phyloP scores from a whole-genome alignment of 2,797 vertebrate species.

The Hemitrygon akajei region DNA sequence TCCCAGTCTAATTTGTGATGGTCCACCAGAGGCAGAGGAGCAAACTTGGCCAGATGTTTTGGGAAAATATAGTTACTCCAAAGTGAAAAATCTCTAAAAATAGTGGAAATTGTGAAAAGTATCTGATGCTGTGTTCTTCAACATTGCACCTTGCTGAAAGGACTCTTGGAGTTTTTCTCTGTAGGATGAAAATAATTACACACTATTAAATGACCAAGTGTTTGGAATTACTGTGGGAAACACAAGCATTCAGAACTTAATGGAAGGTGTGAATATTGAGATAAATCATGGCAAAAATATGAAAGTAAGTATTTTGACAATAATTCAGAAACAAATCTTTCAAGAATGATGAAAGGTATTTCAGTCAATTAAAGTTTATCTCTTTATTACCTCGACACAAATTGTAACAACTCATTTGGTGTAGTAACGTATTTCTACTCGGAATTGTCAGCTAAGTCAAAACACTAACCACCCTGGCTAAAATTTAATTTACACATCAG shows the following conservation, averaged over 20 bases:
- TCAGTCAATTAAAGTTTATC: not conserved
- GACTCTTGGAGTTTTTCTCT: not conserved
- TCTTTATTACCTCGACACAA: not conserved
- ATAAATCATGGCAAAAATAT: not conserved
- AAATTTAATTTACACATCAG: not conserved
- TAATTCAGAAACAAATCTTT: not conserved
- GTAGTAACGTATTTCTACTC: not conserved
- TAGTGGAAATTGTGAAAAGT: too few relatives aligned
- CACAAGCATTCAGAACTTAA: conserved; percentile 24
- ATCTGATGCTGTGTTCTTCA: not conserved
- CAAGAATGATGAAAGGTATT: not conserved
- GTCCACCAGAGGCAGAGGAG: not conserved
- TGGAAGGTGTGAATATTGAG: not conserved
- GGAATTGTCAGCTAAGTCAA: not conserved
- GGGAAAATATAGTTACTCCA: not conserved
- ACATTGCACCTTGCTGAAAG: not conserved
- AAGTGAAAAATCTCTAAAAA: too few relatives aligned
- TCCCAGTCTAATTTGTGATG: not conserved
- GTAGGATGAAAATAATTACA: not conserved
- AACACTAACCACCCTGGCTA: not conserved
- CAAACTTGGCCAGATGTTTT: not conserved
- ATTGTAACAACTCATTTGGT: not conserved
- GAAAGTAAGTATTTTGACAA: not conserved
- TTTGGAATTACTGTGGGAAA: conserved; percentile 7
- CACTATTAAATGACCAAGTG: not conserved